A percentile compares a stretch with the other conserved stretches of the same genome.
phyloP scores from a whole-genome alignment of 2,113 vertebrate genomes.

The Sakesphorus luctuosus region DNA sequence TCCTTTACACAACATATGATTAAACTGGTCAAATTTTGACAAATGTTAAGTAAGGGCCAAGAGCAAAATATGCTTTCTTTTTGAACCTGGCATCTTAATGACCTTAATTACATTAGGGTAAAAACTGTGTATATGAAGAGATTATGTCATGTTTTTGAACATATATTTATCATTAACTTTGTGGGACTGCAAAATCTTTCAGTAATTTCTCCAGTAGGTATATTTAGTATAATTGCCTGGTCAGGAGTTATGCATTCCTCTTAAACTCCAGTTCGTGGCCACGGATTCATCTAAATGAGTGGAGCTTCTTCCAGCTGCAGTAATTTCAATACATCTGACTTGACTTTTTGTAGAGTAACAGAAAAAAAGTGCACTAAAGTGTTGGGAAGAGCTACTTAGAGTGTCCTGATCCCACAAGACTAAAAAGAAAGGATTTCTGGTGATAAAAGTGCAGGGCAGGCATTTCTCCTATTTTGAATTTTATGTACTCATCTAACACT shows the following conservation, averaged over 20 bases:
- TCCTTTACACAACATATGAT: not conserved
- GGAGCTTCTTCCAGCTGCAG: not conserved
- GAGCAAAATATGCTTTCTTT: not conserved
- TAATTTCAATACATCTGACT: not conserved
- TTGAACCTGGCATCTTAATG: not conserved
- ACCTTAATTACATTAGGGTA: not conserved
- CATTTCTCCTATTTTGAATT: not conserved
- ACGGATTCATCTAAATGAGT: not conserved
- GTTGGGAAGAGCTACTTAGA: not conserved
- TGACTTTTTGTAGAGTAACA: not conserved
- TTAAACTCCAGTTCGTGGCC: not conserved
- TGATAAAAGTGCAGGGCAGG: not conserved
- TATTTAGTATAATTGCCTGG: not conserved
- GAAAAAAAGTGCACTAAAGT: not conserved
- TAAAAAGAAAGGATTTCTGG: not conserved
- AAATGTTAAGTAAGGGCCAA: not conserved
- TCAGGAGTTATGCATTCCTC: not conserved
- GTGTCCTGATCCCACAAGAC: not conserved
- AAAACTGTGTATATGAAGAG: not conserved
- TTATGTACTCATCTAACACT: not conserved
- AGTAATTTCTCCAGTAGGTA: not conserved
- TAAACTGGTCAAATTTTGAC: not conserved
- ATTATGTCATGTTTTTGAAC: not conserved
- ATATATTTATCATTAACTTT: not conserved
- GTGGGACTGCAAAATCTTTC: not conserved